A percentile compares a stretch with the other conserved stretches of the same genome.
phyloP scores from a whole-genome alignment of 2,113 vertebrate genomes.

The Mormyrus iriodes region DNA sequence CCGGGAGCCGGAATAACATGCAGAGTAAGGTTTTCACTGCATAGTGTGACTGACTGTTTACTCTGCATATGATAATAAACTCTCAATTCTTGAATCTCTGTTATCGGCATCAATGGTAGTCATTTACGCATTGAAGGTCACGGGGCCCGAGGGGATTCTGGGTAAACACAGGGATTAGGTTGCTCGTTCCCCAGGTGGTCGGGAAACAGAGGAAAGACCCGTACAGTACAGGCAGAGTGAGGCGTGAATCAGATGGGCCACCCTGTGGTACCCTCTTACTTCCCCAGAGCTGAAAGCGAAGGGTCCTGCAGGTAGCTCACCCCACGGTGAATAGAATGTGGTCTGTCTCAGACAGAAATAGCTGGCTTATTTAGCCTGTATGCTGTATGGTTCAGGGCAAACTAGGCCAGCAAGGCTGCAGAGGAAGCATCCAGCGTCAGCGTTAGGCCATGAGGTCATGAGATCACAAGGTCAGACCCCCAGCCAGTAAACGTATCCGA shows the following conservation, averaged over 20 bases:
- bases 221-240: neutral
- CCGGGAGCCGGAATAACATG: too few species aligned
- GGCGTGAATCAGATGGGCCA: neutral
- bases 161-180: neutral
- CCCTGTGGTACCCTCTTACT: too few species aligned
- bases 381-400: neutral
- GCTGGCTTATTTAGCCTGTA: neutral
- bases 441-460: neutral
- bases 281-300: neutral
- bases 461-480: neutral
- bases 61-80: neutral
- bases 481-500: neutral
- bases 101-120: neutral
- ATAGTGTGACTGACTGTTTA: neutral
- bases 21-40: too few species aligned
- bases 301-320: neutral
- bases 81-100: neutral
- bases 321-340: neutral
- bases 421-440: neutral
- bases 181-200: neutral
- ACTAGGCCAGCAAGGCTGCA: neutral
- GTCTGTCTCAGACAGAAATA: neutral
- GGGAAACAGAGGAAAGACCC: neutral
- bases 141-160: neutral
- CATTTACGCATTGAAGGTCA: neutral